Evolutionary conservation across 2,113 vertebrate genomes (phyloP).

Genomic region (Coturnix japonica): DNA sequence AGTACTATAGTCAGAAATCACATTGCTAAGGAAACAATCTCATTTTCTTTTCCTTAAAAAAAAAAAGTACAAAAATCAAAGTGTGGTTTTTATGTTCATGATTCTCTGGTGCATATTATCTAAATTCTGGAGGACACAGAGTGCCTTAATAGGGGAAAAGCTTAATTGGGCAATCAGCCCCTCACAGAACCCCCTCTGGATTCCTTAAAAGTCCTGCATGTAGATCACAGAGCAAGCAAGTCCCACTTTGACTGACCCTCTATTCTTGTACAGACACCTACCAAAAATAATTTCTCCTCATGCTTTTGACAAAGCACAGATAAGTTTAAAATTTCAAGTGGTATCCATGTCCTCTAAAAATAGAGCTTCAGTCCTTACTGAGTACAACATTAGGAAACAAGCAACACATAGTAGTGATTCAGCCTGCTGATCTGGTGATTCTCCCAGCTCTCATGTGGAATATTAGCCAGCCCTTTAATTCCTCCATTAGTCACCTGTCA

Average conservation of each 20-base stretch:
- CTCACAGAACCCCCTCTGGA: background rate
- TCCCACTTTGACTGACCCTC: background rate
- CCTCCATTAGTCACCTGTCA: background rate
- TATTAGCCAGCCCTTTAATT: background rate
- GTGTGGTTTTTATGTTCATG: background rate
- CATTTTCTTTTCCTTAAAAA: background rate
- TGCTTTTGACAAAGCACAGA: background rate
- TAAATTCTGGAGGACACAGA: background rate
- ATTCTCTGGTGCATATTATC: background rate
- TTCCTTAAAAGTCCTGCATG: background rate
- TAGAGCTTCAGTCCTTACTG: background rate
- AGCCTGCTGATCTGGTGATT: slow-evolving; percentile 21
- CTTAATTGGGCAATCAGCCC: background rate
- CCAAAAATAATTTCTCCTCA: background rate
- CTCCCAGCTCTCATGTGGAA: background rate
- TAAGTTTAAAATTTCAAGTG: background rate
- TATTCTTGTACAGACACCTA: background rate
- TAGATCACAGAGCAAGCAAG: background rate
- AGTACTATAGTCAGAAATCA: slow-evolving; percentile 23
- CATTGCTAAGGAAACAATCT: slow-evolving; percentile 26
- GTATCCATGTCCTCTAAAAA: slow-evolving; percentile 8
- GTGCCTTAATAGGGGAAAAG: background rate
- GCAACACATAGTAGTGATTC: background rate
- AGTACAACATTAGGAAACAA: background rate
- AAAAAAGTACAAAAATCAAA: background rate